Conservation (phyloP, 37 sponge, comb jelly and placozoan species). For the Haliclona indistincta region DNA sequence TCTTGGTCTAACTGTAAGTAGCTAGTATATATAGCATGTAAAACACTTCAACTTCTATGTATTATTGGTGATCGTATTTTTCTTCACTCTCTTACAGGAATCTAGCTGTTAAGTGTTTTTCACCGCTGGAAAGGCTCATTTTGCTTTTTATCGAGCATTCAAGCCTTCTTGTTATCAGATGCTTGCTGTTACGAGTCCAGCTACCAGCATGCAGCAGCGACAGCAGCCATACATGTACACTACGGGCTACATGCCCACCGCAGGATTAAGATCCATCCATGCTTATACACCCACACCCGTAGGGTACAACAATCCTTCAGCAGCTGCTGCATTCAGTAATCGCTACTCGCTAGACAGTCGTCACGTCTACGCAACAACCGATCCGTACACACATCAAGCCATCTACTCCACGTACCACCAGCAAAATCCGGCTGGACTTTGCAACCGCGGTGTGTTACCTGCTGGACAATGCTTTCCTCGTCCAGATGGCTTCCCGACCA, state of each 20-base stretch:
- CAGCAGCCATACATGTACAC: constrained; percentile 38
- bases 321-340: background rate
- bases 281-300: constrained; percentile 4
- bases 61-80: too few relatives aligned
- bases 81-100: too few relatives aligned
- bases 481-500: background rate
- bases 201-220: constrained; percentile 27
- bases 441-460: background rate
- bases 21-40: too few relatives aligned
- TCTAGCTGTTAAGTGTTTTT: too few relatives aligned
- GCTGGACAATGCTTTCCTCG: background rate
- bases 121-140: too few relatives aligned
- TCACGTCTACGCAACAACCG: background rate
- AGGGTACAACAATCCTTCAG: background rate
- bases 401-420: background rate
- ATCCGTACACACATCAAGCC: background rate
- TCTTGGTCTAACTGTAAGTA: too few relatives aligned
- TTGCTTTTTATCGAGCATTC: too few relatives aligned
- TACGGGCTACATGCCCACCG: background rate
- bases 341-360: too few relatives aligned
- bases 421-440: background rate
- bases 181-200: constrained; percentile 1
- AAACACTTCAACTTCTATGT: too few relatives aligned
- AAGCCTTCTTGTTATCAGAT: too few relatives aligned
- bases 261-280: constrained; percentile 3